phyloP scores from a whole-genome alignment of 1,140 invertebrate species.

The Mycetomoellerius zeteki region DNA sequence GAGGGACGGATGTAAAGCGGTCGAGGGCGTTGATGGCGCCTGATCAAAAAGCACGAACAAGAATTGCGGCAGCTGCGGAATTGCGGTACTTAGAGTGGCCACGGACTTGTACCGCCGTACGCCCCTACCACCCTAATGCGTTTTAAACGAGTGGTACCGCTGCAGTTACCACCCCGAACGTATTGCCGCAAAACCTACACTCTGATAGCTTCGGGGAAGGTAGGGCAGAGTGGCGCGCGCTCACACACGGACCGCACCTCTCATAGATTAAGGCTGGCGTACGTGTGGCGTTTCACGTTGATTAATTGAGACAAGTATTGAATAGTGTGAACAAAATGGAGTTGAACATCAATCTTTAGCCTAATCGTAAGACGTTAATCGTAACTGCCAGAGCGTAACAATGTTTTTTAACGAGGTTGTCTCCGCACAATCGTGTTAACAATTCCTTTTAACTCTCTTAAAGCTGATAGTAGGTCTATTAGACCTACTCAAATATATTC shows the following conservation, averaged over 20 bases:
- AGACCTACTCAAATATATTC: too few relatives aligned
- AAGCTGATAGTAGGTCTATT: too few relatives aligned
- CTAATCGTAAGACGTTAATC: constrained; percentile 26
- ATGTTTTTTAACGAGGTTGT: neutral
- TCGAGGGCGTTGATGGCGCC: constrained; percentile 51
- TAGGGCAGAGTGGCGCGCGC: constrained; percentile 19
- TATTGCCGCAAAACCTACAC: constrained; percentile 62
- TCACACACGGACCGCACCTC: constrained; percentile 40
- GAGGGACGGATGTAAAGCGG: too few relatives aligned
- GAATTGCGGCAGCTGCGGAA: constrained; percentile 58
- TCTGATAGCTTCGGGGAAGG: constrained; percentile 50
- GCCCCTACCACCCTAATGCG: constrained; percentile 67
- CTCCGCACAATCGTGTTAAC: neutral
- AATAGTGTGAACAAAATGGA: constrained; percentile 55
- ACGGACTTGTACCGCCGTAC: constrained; percentile 45
- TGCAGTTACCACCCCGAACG: constrained; percentile 59
- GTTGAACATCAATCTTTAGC: constrained; percentile 48
- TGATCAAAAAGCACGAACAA: constrained; percentile 64
- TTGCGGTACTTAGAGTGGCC: constrained; percentile 58
- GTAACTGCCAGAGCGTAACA: neutral
- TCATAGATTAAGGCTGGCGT: constrained; percentile 58
- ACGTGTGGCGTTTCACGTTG: constrained; percentile 44
- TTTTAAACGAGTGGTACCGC: constrained; percentile 73
- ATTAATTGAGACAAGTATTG: constrained; percentile 61
- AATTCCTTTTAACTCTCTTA: neutral